Conservation (phyloP, 2,113 vertebrate genomes). For the Bubalus kerabau region DNA sequence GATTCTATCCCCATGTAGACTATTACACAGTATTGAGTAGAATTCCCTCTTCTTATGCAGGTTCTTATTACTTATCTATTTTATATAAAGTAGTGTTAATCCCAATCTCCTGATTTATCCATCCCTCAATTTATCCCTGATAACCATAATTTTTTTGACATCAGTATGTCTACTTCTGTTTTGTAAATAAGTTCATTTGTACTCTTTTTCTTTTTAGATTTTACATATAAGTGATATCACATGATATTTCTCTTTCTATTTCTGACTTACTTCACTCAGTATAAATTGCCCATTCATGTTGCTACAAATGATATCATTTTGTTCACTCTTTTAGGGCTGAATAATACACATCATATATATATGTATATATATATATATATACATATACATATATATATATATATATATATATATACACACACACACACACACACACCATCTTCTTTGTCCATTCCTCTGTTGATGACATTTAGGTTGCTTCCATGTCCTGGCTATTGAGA, state of each 20-base stretch:
- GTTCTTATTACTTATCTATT: background rate
- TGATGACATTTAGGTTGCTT: background rate
- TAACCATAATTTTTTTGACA: background rate
- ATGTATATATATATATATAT: no score
- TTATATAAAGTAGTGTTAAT: background rate
- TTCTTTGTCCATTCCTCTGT: background rate
- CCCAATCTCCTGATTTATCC: background rate
- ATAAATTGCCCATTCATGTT: background rate
- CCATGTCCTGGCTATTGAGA: background rate
- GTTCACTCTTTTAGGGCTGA: background rate
- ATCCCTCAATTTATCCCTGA: background rate
- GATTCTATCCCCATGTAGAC: background rate
- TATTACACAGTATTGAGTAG: background rate
- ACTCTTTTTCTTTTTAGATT: background rate
- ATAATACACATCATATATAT: background rate
- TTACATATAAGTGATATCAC: background rate
- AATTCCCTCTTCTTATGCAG: background rate
- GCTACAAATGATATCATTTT: background rate
- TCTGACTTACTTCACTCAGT: background rate
- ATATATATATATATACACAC: no score
- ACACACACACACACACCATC: background rate
- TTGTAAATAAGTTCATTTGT: background rate
- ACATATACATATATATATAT: rapidly evolving
- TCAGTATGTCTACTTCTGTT: background rate
- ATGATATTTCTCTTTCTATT: background rate